Evolutionary conservation across 1,140 invertebrate species (phyloP), one percentile per base, ranked within the genome.

Genomic region (Phymastichus coffea): DNA sequence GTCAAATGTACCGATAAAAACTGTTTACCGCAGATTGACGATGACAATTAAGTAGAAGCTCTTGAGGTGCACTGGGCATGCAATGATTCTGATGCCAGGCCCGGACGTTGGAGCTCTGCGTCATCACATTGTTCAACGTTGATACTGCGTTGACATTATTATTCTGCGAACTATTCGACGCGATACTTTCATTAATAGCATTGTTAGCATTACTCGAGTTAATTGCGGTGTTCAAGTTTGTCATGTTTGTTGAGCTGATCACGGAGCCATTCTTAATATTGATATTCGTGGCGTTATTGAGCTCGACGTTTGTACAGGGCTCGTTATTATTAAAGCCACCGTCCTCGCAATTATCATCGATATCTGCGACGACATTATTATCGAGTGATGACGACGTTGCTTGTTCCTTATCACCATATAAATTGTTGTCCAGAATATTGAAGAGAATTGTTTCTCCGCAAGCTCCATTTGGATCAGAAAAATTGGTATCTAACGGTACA

Each of bases 201-300:
- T 80, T 79, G 44, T 79, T 80, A 6, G 75, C 71, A 40, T 77
- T 77, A 9, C 66, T 68, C n/a, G 71, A 73, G 40, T 71, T 76
- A n/a, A 77, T 77, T 28, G 75, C 75, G 33, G 72, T 71, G 30
- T 73, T 78, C 15, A 74, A 57, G 61, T 61, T 77, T 20, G 65
- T 72, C 69, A 77, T 75, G 47, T 76, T 73, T 30, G 68, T 72
- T 0, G 69, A 68, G 15, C 65, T 73, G 23, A 81, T 77, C 23
- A 76, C 69, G 2, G 80, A 77, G 15, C 80, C 78, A 65, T 83
- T 83, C 53, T 79, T 81, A 54, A 84, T 84, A 57, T 81, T 83
- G 64, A 84, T 83, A 63, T 84, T 84, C 25, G 82, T 80, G 54
- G 81, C 77, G 59, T 80, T 80, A 56, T 80, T 80, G 33, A 80